Percentiles rank a stretch among this genome's conserved stretches.
Conservation (phyloP, 1,140 invertebrate species). For the Trachymyrmex cornetzi region DNA sequence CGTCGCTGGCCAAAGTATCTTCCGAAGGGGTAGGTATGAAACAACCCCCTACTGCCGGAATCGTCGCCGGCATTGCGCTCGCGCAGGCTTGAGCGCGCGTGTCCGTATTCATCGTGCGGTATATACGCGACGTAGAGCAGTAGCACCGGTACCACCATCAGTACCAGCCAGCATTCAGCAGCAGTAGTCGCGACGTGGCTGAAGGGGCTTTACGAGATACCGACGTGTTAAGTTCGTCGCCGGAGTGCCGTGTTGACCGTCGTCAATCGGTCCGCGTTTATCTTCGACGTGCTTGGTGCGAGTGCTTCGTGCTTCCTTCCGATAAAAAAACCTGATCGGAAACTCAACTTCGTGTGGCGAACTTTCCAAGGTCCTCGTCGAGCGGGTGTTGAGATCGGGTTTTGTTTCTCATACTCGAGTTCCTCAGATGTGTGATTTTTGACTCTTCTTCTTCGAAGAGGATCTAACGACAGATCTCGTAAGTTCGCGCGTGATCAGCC, state of each 20-base stretch:
- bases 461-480: constrained; percentile 11
- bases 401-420: constrained; percentile 19
- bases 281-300: constrained; percentile 17
- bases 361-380: background rate
- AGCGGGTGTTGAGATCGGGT: background rate
- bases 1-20: constrained; percentile 47
- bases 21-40: constrained; percentile 72
- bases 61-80: constrained; percentile 73
- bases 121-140: constrained; percentile 73
- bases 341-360: background rate
- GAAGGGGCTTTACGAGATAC: constrained; percentile 72
- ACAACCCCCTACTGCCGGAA: constrained; percentile 75
- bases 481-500: constrained; percentile 56
- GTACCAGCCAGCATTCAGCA: constrained; percentile 75
- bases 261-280: constrained; percentile 60
- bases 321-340: background rate
- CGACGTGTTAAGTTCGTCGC: constrained; percentile 72
- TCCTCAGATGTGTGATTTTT: constrained; percentile 45
- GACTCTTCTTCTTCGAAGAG: background rate
- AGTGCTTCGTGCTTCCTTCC: constrained; percentile 26
- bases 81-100: constrained; percentile 75
- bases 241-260: constrained; percentile 54
- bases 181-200: constrained; percentile 72
- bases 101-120: constrained; percentile 73
- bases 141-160: constrained; percentile 78